phyloP scores from a whole-genome alignment of 2,888 invertebrate genomes.

The Ophraella communa region DNA sequence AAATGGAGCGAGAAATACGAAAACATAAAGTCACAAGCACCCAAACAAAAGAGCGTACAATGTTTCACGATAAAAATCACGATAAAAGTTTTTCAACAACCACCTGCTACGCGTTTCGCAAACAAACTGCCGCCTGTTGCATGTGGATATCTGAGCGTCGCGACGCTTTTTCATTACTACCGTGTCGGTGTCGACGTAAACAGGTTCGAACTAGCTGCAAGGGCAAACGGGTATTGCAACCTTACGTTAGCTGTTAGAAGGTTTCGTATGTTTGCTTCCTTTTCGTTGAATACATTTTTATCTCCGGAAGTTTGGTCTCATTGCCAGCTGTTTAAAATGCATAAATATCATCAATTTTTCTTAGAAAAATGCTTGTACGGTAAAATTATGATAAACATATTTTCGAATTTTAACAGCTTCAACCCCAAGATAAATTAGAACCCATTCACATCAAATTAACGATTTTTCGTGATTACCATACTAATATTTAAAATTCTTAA shows the following conservation, averaged over 20 bases:
- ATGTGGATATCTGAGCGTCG: slow-evolving; percentile 47
- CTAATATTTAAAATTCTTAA: no score
- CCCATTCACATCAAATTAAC: no score
- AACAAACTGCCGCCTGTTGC: slow-evolving; percentile 49
- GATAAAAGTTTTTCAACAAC: slow-evolving; percentile 6
- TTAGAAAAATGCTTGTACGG: no score
- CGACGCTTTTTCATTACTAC: slow-evolving; percentile 32
- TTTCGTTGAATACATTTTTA: neutral
- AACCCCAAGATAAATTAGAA: no score
- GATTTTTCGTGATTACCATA: no score
- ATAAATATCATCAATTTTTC: neutral
- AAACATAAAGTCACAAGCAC: neutral
- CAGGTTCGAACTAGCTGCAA: slow-evolving; percentile 10
- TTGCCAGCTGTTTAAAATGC: no score
- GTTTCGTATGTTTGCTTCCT: neutral
- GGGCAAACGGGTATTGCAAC: slow-evolving; percentile 6
- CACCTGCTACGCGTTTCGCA: slow-evolving; percentile 24
- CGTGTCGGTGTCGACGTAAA: slow-evolving; percentile 34
- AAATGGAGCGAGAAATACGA: neutral
- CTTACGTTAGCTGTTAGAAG: neutral
- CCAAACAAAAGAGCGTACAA: neutral
- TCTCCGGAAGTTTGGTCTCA: neutral
- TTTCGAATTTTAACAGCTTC: no score
- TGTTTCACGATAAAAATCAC: neutral
- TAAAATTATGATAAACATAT: no score